Conservation (phyloP, 2,113 vertebrate genomes). For the Casuarius casuarius region DNA sequence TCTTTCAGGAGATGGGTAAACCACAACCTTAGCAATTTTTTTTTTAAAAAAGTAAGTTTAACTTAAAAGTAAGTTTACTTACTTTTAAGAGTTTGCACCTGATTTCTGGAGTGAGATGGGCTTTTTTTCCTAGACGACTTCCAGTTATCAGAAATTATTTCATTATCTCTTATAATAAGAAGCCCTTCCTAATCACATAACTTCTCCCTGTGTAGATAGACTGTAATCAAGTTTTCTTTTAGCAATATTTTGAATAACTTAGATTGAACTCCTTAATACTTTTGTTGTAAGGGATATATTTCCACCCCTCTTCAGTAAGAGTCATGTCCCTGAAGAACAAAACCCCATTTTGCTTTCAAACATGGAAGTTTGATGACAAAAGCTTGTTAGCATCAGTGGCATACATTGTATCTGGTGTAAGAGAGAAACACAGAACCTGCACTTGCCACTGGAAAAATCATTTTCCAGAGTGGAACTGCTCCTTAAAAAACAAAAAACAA, state of each 20-base stretch:
- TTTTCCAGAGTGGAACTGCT: neutral
- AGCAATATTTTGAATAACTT: slow-evolving; percentile 22
- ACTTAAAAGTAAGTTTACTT: neutral
- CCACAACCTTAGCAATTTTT: neutral
- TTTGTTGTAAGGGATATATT: neutral
- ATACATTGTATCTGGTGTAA: neutral
- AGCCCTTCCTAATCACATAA: neutral
- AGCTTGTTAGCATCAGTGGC: neutral
- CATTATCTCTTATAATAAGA: neutral
- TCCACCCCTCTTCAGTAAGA: neutral
- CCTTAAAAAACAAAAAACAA: neutral
- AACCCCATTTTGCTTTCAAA: neutral
- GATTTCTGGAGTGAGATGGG: neutral
- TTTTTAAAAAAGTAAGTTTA: too few species aligned
- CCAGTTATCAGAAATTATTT: neutral
- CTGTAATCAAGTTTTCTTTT: neutral
- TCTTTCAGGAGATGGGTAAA: neutral
- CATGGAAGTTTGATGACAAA: neutral
- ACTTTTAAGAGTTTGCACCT: neutral
- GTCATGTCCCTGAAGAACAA: neutral
- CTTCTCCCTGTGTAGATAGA: neutral
- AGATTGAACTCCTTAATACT: slow-evolving; percentile 10
- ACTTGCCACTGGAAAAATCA: neutral
- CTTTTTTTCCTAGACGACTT: neutral
- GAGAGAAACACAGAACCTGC: neutral